Percentiles rank a stretch among this genome's conserved stretches.
Conservation (phyloP, 2,797 vertebrate genomes). For the Harpagifer antarcticus region DNA sequence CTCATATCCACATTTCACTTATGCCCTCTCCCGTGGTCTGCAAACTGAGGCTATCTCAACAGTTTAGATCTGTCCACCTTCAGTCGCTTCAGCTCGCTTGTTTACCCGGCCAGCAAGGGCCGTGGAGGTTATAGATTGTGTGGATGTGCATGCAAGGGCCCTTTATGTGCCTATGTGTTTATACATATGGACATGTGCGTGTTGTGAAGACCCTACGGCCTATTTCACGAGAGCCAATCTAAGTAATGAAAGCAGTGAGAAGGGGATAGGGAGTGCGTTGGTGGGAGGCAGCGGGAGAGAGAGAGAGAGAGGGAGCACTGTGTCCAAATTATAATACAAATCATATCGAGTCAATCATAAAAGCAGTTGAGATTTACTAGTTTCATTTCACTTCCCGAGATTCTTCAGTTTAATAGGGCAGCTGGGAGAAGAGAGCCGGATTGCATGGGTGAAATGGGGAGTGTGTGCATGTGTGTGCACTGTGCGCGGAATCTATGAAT, state of each 20-base stretch:
- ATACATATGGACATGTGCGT: conserved; percentile 46
- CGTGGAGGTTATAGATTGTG: conserved; percentile 7
- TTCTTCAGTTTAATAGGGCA: conserved; percentile 85
- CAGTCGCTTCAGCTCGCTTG: conserved; percentile 19
- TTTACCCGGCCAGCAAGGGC: conserved; percentile 9
- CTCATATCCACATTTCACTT: conserved; percentile 62
- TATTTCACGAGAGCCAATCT: conserved; percentile 77
- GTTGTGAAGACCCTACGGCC: conserved; percentile 61
- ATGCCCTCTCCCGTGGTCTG: conserved; percentile 31
- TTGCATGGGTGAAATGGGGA: conserved; percentile 76
- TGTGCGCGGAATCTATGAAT: conserved; percentile 66
- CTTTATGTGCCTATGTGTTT: conserved; percentile 14
- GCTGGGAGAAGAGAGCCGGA: conserved; percentile 75
- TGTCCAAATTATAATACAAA: conserved; percentile 86
- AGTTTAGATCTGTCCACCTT: conserved; percentile 21
- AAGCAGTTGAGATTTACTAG: conserved; percentile 84
- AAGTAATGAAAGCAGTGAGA: conserved; percentile 79
- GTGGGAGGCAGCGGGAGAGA: conserved; percentile 61
- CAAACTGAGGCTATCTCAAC: conserved; percentile 34
- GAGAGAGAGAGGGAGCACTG: conserved; percentile 68
- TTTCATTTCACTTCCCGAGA: conserved; percentile 85
- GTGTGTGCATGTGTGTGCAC: conserved; percentile 22
- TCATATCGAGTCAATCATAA: conserved; percentile 87
- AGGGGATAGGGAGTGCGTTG: conserved; percentile 61
- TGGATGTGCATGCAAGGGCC: background rate